Conservation (phyloP, 2,113 vertebrate species). For the Poeciliopsis retropinna region DNA sequence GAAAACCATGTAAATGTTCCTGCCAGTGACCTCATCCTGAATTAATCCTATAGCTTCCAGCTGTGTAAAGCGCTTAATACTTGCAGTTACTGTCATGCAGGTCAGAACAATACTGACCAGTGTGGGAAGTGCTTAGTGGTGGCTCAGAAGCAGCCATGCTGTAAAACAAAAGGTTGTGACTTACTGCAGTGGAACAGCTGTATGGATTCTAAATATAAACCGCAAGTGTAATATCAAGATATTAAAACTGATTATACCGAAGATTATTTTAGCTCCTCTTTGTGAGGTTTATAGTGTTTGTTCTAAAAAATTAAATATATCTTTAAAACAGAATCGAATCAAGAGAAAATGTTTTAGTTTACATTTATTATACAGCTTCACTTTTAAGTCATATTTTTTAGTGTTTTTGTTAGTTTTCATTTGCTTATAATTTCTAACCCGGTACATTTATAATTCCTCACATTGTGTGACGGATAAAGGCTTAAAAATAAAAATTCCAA, state of each 20-base stretch:
- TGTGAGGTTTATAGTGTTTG: neutral
- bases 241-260: neutral
- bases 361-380: neutral
- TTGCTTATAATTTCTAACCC: constrained; percentile 1
- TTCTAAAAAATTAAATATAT: constrained; percentile 9
- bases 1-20: constrained; percentile 56
- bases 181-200: constrained; percentile 6
- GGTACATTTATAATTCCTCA: constrained; percentile 16
- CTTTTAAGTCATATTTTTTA: constrained; percentile 9
- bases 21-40: constrained; percentile 17
- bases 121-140: constrained; percentile 31
- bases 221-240: neutral
- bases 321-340: constrained; percentile 16
- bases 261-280: constrained; percentile 2
- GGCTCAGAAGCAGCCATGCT: constrained; percentile 16
- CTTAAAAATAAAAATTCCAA: constrained; percentile 18
- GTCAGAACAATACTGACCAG: constrained; percentile 45
- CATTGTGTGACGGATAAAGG: neutral
- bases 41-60: constrained; percentile 39
- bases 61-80: constrained; percentile 20
- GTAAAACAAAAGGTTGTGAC: constrained; percentile 28
- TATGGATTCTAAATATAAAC: neutral
- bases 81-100: constrained; percentile 20
- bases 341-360: constrained; percentile 7
- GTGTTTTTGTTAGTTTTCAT: constrained; percentile 7